Base-by-base conservation (phyloP, 1,140 invertebrate genomes). In the Vanessa tameamea region DNA sequence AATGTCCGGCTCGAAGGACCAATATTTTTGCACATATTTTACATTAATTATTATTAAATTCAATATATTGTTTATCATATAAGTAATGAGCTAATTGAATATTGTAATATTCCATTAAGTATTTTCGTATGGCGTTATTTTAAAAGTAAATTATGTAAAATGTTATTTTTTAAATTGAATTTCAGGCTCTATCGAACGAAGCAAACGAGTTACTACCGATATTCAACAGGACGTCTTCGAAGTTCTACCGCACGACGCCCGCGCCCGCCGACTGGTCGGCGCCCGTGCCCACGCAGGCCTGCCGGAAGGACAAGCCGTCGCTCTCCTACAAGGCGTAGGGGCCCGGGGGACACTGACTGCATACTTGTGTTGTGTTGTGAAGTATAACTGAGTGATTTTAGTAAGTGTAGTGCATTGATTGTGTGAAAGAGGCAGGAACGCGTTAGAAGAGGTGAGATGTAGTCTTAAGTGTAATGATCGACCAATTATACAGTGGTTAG, bases 171-270 rank as follows among this genome's bases (percentile, higher is more conserved):
- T 43, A 0, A 43, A 31, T 13, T 67, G 31, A 67, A 63, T 78
- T 57, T 3, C 87, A 99, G 98, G 97, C 98, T 2, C 91, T 99
- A 67, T 97, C 97, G 3, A 97, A 98, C 91, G 98, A 99, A 93
- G 98, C 98, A 0, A 99, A 98, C 93, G 98, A 99, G 90, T 90
- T 99, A 65, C 93, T 99, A 68, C 98, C 98, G 1, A 96, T 99
- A 64, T 99, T 99, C 94, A 99, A 99, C 91, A 98, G 98, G 85
- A 98, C 98, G 13, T 98, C 98, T 37, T 96, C 96, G 14, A 96
- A 96, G 84, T 97, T 98, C 89, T 99, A 99, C 92, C 94, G 95
- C 47, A 95, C 96, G 1, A 94, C 95, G 7, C 94, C 97, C 47
- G 96, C 96, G 53, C 96, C 96, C 1, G 96, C 96, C 59, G 98